Evolutionary conservation across 2,797 vertebrate species (phyloP).

Genomic region (Masticophis lateralis): DNA sequence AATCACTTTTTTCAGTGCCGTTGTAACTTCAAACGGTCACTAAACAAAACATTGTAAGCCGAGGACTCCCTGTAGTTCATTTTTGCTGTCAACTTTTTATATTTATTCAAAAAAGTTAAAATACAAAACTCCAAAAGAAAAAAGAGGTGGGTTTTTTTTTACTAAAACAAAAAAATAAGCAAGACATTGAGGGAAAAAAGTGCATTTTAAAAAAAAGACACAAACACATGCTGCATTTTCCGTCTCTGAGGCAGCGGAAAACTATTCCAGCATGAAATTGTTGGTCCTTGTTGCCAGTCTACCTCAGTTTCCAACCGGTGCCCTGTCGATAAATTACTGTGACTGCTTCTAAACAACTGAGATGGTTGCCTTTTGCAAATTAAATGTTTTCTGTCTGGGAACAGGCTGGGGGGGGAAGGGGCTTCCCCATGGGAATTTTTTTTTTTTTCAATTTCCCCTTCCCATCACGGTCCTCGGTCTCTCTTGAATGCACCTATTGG

Average conservation of each 20-base stretch:
- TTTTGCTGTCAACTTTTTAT: too few relatives aligned
- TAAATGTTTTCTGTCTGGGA: neutral
- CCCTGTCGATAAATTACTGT: neutral
- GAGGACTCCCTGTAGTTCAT: too few relatives aligned
- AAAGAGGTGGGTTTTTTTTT: too few relatives aligned
- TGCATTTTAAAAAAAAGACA: neutral
- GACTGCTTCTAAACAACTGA: neutral
- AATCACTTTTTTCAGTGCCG: too few relatives aligned
- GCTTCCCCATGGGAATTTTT: neutral
- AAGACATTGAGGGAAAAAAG: accelerated
- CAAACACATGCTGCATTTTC: neutral
- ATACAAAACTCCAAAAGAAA: too few relatives aligned
- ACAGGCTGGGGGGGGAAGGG: neutral
- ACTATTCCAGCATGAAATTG: neutral
- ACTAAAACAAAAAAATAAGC: neutral
- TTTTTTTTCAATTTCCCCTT: neutral
- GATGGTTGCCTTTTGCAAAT: neutral
- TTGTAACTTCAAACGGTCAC: too few relatives aligned
- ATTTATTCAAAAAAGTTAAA: too few relatives aligned
- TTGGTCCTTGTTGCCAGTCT: neutral
- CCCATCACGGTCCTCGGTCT: neutral
- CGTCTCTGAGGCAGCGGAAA: neutral
- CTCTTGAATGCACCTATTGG: neutral
- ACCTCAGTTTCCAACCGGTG: neutral
- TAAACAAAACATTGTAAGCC: too few relatives aligned